These are phyloP conservation scores for Oreochromis tanganicae DNA, from an alignment of 2,113 vertebrate genomes.

Conservation along the genomic window DNA sequence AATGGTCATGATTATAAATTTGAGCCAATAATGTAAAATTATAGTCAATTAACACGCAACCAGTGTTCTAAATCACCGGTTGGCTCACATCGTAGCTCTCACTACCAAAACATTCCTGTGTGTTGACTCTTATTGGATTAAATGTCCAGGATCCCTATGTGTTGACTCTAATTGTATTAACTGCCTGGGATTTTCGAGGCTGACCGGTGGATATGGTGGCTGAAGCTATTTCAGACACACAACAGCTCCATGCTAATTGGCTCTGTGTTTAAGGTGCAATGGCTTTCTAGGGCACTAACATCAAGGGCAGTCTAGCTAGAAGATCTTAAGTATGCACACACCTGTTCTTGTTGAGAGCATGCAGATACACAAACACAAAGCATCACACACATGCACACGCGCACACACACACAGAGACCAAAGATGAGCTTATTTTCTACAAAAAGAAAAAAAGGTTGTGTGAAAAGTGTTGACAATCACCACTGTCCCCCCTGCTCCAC, in stretches of 20 bases:
- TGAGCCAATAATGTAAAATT: background rate
- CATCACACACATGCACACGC: background rate
- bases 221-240: conserved; percentile 32
- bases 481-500: background rate
- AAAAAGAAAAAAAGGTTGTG: background rate
- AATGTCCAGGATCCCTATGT: background rate
- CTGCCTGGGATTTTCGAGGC: conserved; percentile 28
- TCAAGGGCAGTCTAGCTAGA: background rate
- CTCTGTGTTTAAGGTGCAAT: conserved; percentile 3
- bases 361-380: background rate
- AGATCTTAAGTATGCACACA: background rate
- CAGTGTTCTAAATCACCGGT: background rate
- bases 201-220: conserved; percentile 20
- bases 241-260: conserved; percentile 4
- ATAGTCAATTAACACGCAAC: background rate
- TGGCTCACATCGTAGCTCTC: background rate
- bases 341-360: background rate
- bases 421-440: background rate
- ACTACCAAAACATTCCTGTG: background rate
- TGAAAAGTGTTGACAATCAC: background rate
- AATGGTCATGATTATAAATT: background rate
- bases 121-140: conserved; percentile 45
- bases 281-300: conserved; percentile 11
- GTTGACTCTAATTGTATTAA: conserved; percentile 57
- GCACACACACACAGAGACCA: background rate